A percentile compares a stretch with the other conserved stretches of the same genome.
Evolutionary conservation across 2,113 vertebrate species (phyloP).

Genomic region (Andinoacara biseriatus): DNA sequence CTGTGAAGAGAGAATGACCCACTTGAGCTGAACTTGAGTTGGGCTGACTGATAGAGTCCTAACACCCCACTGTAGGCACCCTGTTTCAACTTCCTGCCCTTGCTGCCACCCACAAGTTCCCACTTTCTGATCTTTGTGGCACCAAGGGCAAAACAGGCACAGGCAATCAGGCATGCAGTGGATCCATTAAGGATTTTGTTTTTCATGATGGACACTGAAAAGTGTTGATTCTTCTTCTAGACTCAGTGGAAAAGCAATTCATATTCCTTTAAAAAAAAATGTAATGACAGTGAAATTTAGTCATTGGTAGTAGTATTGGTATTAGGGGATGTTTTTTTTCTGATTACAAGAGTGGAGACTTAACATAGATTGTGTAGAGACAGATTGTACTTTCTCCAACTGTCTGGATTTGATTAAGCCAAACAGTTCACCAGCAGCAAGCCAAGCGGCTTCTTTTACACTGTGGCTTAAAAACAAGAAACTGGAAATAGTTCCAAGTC

Average conservation of each 20-base stretch:
- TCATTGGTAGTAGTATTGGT: slow-evolving; percentile 32
- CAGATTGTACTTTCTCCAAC: slow-evolving; percentile 58
- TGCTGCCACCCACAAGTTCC: slow-evolving; percentile 56
- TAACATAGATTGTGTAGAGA: slow-evolving; percentile 62
- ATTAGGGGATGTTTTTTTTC: slow-evolving; percentile 52
- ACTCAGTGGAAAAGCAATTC: slow-evolving; percentile 14
- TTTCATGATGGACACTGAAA: background rate
- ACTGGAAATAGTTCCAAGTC: background rate
- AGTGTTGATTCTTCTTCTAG: slow-evolving; percentile 23
- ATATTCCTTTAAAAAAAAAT: slow-evolving; percentile 21
- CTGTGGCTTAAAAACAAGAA: slow-evolving; percentile 7
- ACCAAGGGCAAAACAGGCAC: slow-evolving; percentile 31
- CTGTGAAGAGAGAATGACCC: slow-evolving; percentile 59
- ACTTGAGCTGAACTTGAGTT: slow-evolving; percentile 50
- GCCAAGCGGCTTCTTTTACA: slow-evolving; percentile 30
- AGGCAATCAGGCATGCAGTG: background rate
- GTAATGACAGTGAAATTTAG: slow-evolving; percentile 32
- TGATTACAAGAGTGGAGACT: slow-evolving; percentile 61
- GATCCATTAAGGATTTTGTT: background rate
- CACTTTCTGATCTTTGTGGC: slow-evolving; percentile 42
- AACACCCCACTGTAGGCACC: slow-evolving; percentile 45
- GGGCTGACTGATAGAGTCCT: slow-evolving; percentile 61
- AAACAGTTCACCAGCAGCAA: slow-evolving; percentile 35
- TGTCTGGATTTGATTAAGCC: slow-evolving; percentile 74
- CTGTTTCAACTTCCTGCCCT: slow-evolving; percentile 57